Evolutionary conservation across 2,797 vertebrate genomes (phyloP).

Genomic region (Gorsachius magnificus): DNA sequence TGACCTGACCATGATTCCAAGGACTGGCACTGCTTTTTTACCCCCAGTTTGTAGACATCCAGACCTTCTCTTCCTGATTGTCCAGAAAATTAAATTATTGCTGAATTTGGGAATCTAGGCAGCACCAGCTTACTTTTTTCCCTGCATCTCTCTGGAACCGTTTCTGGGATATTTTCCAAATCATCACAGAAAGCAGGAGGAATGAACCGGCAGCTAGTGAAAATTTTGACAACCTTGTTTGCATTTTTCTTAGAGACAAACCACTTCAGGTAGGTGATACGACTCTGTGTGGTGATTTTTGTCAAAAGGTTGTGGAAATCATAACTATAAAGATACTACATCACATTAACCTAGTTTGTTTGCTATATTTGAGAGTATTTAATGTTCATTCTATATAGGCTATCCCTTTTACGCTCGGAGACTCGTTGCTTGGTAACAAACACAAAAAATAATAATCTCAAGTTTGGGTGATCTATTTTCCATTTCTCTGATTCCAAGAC

Average conservation of each 20-base stretch:
- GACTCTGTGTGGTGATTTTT: conserved; percentile 67
- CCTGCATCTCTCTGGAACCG: conserved; percentile 74
- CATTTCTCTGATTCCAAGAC: conserved; percentile 43
- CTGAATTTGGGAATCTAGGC: conserved; percentile 75
- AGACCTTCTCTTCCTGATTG: conserved; percentile 72
- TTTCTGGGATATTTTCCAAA: conserved; percentile 81
- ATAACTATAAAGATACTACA: conserved; percentile 52
- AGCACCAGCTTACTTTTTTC: conserved; percentile 74
- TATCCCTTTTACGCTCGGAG: conserved; percentile 63
- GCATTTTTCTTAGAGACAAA: conserved; percentile 89
- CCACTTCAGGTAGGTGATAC: conserved; percentile 91
- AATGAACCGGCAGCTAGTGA: conserved; percentile 92
- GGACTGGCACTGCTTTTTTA: conserved; percentile 77
- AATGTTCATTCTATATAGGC: conserved; percentile 48
- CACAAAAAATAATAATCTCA: conserved; percentile 65
- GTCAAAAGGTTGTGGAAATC: conserved; percentile 24
- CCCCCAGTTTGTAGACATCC: conserved; percentile 73
- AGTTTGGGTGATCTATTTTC: conserved; percentile 67
- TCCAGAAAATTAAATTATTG: conserved; percentile 77
- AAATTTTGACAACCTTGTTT: conserved; percentile 92
- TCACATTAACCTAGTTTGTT: conserved; percentile 58
- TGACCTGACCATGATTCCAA: conserved; percentile 83
- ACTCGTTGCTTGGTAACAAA: conserved; percentile 75
- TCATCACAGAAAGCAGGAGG: conserved; percentile 87
- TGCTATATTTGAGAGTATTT: conserved; percentile 49